A percentile compares a stretch with the other conserved stretches of the same genome.
phyloP scores from a whole-genome alignment of 2,113 vertebrate species.

The Oceanodroma tethys region DNA sequence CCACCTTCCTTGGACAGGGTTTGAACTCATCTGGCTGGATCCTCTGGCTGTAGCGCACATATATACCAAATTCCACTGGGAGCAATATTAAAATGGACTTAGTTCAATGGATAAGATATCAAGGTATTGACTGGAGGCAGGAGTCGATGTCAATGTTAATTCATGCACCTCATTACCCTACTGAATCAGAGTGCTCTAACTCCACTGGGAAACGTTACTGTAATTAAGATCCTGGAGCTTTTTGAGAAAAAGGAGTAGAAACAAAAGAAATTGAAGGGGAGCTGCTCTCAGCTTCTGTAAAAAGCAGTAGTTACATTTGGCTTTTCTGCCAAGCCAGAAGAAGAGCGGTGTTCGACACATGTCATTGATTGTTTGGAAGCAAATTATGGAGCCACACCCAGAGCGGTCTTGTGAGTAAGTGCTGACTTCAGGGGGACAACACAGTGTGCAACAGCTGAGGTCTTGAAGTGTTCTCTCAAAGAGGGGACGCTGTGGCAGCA shows the following conservation, averaged over 20 bases:
- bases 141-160: background rate
- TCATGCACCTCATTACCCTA: background rate
- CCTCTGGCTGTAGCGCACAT: background rate
- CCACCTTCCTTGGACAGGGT: background rate
- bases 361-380: background rate
- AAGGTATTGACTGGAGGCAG: background rate
- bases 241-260: background rate
- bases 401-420: background rate
- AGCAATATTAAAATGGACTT: background rate
- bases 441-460: background rate
- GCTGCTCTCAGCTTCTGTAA: background rate
- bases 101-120: background rate
- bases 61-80: background rate
- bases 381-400: background rate
- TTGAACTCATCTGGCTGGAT: background rate
- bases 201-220: background rate
- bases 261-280: background rate
- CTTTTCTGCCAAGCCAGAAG: background rate
- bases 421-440: background rate
- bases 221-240: constrained; percentile 11
- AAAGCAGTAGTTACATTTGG: background rate
- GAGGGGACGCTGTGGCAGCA: background rate
- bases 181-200: background rate
- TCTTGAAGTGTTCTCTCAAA: background rate
- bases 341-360: background rate